phyloP scores from a whole-genome alignment of 2,888 invertebrate genomes.

The Thelaira solivaga region DNA sequence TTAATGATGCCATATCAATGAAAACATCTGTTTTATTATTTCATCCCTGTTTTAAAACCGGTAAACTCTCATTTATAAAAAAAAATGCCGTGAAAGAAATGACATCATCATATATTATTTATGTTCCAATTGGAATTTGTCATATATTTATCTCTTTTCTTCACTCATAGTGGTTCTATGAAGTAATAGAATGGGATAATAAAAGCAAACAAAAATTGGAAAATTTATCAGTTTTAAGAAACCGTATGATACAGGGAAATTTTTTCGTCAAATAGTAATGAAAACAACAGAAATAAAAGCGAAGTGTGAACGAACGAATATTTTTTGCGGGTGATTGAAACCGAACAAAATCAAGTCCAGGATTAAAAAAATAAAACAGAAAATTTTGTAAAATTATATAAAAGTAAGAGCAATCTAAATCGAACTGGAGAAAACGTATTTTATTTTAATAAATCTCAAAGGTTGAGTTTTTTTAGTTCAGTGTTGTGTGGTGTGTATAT shows the following conservation, averaged over 20 bases:
- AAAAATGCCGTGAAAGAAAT: constrained; percentile 5
- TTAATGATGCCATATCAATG: not conserved
- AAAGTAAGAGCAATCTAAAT: constrained; percentile 40
- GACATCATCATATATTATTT: constrained; percentile 46
- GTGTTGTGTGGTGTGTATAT: constrained; percentile 26
- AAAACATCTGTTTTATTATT: not conserved
- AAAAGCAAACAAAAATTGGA: constrained; percentile 38
- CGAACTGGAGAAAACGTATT: not conserved
- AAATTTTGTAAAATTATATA: constrained; percentile 20
- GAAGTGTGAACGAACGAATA: constrained; percentile 55
- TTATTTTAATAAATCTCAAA: no score
- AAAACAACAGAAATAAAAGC: constrained; percentile 33
- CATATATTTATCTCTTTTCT: constrained; percentile 43
- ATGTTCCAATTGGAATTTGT: constrained; percentile 4
- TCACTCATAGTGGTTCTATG: not conserved
- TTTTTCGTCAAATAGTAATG: constrained; percentile 38
- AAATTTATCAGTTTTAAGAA: constrained; percentile 25
- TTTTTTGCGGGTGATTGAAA: constrained; percentile 38
- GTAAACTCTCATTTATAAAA: not conserved
- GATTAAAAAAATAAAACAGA: not conserved
- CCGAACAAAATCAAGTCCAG: constrained; percentile 1
- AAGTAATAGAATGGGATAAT: constrained; percentile 5
- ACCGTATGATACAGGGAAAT: constrained; percentile 35
- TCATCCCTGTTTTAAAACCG: constrained; percentile 2
- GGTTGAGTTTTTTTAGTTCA: not conserved